Percentiles rank a stretch among this genome's conserved stretches.
These are phyloP conservation scores for Operophtera brumata DNA, from an alignment of 2,888 invertebrate species.

Conservation along the genomic window DNA sequence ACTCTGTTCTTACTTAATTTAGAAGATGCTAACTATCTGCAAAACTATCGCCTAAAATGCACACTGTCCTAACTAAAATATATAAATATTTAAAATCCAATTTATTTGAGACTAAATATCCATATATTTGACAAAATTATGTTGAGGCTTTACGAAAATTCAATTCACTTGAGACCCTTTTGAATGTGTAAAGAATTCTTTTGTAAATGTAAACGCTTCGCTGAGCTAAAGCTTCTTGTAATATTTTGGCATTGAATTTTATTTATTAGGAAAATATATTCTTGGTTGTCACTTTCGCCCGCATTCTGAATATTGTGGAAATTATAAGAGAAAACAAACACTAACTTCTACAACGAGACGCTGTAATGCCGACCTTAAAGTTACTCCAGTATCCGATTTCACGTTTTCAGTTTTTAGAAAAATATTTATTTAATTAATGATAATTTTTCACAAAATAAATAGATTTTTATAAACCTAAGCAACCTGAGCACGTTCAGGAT, in stretches of 20 bases:
- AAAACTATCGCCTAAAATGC: no score
- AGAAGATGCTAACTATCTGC: no score
- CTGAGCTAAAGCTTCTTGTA: slow-evolving; percentile 9
- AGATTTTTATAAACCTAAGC: no score
- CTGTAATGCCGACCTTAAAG: no score
- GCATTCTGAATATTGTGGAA: background rate
- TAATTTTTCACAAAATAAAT: no score
- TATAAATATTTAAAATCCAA: slow-evolving; percentile 4
- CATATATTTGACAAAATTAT: slow-evolving; percentile 7
- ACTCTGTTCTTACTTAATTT: no score
- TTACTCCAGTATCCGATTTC: no score
- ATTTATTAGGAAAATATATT: slow-evolving; percentile 8
- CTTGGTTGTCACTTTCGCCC: background rate
- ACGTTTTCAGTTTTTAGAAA: no score
- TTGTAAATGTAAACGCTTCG: slow-evolving; percentile 17
- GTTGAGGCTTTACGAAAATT: slow-evolving; percentile 13
- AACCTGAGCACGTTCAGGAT: no score
- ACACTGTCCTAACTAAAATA: background rate
- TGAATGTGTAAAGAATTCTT: slow-evolving; percentile 15
- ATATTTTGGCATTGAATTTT: slow-evolving; percentile 12
- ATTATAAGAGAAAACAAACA: no score
- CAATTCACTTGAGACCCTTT: slow-evolving; percentile 17
- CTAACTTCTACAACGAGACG: no score
- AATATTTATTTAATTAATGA: no score
- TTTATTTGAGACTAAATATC: slow-evolving; percentile 1